Evolutionary conservation across 1,140 invertebrate species (phyloP).

Genomic region (Euschistus heros): DNA sequence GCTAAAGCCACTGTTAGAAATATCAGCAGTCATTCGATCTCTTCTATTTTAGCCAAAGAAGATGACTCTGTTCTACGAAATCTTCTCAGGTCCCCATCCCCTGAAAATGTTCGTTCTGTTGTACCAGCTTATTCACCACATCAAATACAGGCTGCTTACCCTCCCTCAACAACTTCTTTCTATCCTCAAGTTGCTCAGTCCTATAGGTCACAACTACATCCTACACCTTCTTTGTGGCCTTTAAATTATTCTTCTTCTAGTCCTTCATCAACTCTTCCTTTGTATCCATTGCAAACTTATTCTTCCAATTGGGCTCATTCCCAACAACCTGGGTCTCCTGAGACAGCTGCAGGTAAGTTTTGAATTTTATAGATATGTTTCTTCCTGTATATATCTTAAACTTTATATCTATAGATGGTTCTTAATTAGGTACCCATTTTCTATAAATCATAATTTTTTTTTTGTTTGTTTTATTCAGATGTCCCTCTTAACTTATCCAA

Average conservation of each 20-base stretch:
- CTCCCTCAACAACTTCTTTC: slow-evolving; percentile 31
- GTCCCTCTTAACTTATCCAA: slow-evolving; percentile 32
- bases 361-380: neutral
- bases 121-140: slow-evolving; percentile 29
- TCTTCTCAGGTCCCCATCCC: slow-evolving; percentile 26
- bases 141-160: slow-evolving; percentile 29
- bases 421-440: too few species aligned
- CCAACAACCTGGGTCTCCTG: slow-evolving; percentile 18
- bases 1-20: slow-evolving; percentile 29
- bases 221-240: slow-evolving; percentile 9
- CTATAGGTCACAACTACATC: slow-evolving; percentile 25
- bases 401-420: too few species aligned
- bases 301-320: slow-evolving; percentile 10
- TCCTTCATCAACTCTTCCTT: slow-evolving; percentile 21
- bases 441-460: too few species aligned
- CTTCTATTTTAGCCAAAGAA: slow-evolving; percentile 31
- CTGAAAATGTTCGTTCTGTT: slow-evolving; percentile 25
- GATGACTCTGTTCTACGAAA: slow-evolving; percentile 34
- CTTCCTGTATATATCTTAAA: neutral
- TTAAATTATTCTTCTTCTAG: slow-evolving; percentile 22
- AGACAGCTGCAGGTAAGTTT: slow-evolving; percentile 22
- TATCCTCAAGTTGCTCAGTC: slow-evolving; percentile 25
- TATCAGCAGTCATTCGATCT: slow-evolving; percentile 32
- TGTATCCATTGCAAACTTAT: slow-evolving; percentile 13
- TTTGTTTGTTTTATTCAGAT: slow-evolving; percentile 28